Base-by-base conservation (phyloP, 2,113 vertebrate genomes). In the Gila orcuttii region DNA sequence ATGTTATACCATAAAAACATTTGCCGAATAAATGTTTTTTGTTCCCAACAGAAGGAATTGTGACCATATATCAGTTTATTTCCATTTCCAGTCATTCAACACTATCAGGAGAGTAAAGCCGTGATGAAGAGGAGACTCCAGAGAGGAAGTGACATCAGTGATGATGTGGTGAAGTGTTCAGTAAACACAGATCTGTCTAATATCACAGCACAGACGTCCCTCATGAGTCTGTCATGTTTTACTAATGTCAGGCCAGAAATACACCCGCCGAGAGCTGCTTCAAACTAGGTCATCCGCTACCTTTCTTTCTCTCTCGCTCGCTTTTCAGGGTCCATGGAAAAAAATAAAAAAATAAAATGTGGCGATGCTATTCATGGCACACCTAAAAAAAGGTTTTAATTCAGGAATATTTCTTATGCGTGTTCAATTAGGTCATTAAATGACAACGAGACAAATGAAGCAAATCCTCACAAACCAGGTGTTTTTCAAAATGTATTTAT, bases 401-500 rank as follows among this genome's bases (percentile, higher is more conserved):
- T 87, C 39, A 85, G 7, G 47, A 75, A 71, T 85, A 36, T 85
- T 68, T 66, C 73, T 55, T 47, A 76, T 42, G 68, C 36, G 52
- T 57, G 74, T 69, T 50, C 62, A 86, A 87, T 55, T 42, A 80
- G 88, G 84, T 84, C 86, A 84, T 83, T 62, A 17, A 85, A 64
- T 75, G 60, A 76, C n/a, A n/a, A n/a, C 25, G 66, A 2, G 47
- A 55, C 9, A 71, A 6, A 33, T 1, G 69, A 28, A 62, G 21
- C 47, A 2, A 19, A 8, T 15, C 52, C 77, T 50, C 52, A 21
- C 55, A 36, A 77, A n/a, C 19, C 7, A 86, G 47, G 3, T 12
- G 47, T 93, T 96, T 94, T 96, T 96, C 94, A 96, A 96, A 98
- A 97, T 96, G 95, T 93, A 91, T 98, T 99, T 99, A 99, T 98